Conservation (phyloP, 2,797 vertebrate species). For the Tragopan temminckii region DNA sequence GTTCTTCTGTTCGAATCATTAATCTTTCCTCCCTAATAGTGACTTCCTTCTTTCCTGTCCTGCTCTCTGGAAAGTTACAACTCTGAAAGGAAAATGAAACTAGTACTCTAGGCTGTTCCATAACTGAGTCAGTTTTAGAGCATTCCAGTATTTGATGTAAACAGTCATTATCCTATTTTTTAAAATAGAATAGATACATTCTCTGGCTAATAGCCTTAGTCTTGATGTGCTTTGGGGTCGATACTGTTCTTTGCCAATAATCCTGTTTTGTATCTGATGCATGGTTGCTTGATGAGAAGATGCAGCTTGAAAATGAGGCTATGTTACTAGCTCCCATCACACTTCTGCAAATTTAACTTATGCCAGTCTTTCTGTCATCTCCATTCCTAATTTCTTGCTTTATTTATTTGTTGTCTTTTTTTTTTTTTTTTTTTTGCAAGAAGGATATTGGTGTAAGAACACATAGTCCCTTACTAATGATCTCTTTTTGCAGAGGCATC, state of each 20-base stretch:
- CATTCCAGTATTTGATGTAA: not conserved
- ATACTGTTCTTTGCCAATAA: not conserved
- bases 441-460: not conserved
- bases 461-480: not conserved
- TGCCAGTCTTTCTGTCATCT: not conserved
- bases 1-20: not conserved
- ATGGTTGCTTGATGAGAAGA: not conserved
- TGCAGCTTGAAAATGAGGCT: not conserved
- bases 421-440: not conserved
- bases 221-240: not conserved
- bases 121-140: not conserved
- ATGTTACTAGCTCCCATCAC: not conserved
- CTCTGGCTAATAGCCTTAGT: not conserved
- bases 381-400: not conserved
- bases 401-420: not conserved
- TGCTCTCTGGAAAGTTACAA: not conserved
- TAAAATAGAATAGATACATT: not conserved
- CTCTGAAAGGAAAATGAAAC: not conserved
- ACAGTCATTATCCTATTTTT: not conserved
- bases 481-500: conserved; percentile 82
- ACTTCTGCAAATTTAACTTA: not conserved
- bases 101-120: not conserved
- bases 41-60: not conserved
- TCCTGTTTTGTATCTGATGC: not conserved
- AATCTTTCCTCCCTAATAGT: not conserved